Evolutionary conservation across 2,888 invertebrate species (phyloP).

Genomic region (Fissipunctia ypsillon): DNA sequence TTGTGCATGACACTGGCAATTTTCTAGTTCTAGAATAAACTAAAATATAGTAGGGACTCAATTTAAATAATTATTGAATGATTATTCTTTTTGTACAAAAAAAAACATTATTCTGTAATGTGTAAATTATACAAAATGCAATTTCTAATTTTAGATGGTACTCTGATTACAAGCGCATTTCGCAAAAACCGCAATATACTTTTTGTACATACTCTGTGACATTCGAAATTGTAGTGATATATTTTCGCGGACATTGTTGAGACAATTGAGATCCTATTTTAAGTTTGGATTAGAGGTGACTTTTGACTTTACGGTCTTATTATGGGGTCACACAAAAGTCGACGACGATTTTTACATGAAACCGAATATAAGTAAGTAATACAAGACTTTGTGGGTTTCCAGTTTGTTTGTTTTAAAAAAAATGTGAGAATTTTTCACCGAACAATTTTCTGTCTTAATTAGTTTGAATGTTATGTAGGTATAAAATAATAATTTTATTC

Average conservation of each 20-base stretch:
- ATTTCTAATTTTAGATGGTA: background rate
- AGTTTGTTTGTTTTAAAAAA: background rate
- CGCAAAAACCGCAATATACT: background rate
- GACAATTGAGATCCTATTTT: conserved; percentile 30
- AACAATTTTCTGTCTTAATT: background rate
- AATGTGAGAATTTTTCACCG: background rate
- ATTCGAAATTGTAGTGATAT: conserved; percentile 13
- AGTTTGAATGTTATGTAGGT: background rate
- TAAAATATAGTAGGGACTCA: background rate
- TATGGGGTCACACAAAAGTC: background rate
- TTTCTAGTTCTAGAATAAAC: background rate
- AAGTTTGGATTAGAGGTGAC: conserved; percentile 14
- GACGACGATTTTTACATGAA: conserved; percentile 2
- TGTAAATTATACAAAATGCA: background rate
- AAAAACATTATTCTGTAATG: background rate
- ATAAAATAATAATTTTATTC: background rate
- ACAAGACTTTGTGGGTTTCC: background rate
- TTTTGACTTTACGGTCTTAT: conserved; percentile 8
- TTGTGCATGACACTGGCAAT: no score
- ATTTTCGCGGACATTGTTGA: conserved; percentile 35
- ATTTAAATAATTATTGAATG: background rate
- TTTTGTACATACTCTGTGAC: background rate
- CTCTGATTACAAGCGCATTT: background rate
- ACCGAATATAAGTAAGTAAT: background rate
- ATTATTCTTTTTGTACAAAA: background rate